phyloP scores from a whole-genome alignment of 1,140 invertebrate genomes.

The Pseudomyrmex dendroicus region DNA sequence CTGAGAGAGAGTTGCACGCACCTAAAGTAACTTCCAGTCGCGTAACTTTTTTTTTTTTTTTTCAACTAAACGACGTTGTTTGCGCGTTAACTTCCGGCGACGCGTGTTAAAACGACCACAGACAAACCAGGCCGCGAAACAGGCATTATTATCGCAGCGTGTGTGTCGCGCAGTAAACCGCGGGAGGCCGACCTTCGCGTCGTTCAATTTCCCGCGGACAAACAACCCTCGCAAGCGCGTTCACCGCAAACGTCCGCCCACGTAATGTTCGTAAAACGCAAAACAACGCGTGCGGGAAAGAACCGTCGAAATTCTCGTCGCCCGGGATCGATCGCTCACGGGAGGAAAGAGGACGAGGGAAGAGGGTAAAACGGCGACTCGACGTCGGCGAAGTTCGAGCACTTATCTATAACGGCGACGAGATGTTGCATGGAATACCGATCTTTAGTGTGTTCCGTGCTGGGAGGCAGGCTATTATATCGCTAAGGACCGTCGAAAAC shows the following conservation, averaged over 20 bases:
- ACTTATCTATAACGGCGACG: not conserved
- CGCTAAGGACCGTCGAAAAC: slow-evolving; percentile 67
- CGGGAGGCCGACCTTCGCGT: slow-evolving; percentile 10
- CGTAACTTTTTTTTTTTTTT: not conserved
- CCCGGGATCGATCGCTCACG: not conserved
- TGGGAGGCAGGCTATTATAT: slow-evolving; percentile 54
- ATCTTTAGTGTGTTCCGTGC: slow-evolving; percentile 38
- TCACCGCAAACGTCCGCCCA: slow-evolving; percentile 1
- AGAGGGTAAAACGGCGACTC: not conserved
- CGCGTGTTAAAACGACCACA: not conserved
- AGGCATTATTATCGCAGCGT: slow-evolving; percentile 36
- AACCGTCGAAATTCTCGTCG: slow-evolving; percentile 12
- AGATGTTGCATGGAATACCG: not conserved
- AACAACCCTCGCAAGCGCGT: slow-evolving; percentile 13
- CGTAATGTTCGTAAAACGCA: not conserved
- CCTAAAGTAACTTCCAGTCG: not conserved
- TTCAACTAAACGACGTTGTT: not conserved
- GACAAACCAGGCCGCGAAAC: not conserved
- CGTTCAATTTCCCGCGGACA: slow-evolving; percentile 45
- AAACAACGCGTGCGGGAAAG: slow-evolving; percentile 2
- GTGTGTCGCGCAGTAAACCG: slow-evolving; percentile 25
- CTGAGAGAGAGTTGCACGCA: not conserved
- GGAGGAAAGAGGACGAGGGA: too few species aligned
- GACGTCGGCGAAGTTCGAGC: slow-evolving; percentile 32
- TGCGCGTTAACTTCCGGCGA: slow-evolving; percentile 8